Evolutionary conservation across 2,113 vertebrate genomes (phyloP).

Genomic region (Tapirus terrestris): DNA sequence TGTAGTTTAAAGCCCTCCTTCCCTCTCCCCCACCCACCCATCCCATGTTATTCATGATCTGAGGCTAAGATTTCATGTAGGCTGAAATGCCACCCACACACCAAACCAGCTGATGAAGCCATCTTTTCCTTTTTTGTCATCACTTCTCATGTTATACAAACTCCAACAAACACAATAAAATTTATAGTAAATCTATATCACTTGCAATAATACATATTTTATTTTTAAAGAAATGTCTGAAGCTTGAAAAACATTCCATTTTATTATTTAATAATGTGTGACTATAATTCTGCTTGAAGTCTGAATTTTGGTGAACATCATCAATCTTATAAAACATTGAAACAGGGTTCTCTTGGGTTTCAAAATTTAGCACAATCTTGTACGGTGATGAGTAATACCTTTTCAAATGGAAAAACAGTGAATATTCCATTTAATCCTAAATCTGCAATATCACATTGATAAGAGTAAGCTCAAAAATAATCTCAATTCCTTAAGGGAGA

Average conservation of each 20-base stretch:
- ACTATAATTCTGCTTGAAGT: constrained; percentile 45
- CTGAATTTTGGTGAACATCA: neutral
- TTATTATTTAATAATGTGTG: constrained; percentile 54
- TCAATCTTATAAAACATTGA: neutral
- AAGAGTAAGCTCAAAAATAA: neutral
- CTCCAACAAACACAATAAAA: constrained; percentile 54
- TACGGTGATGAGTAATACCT: neutral
- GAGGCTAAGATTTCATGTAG: neutral
- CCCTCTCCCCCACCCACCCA: rapidly evolving
- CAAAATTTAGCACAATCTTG: neutral
- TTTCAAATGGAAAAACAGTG: neutral
- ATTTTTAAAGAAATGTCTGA: constrained; percentile 59
- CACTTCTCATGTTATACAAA: neutral
- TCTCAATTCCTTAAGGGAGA: neutral
- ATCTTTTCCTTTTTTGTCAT: neutral
- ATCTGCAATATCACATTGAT: neutral
- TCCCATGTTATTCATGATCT: neutral
- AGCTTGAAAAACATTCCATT: constrained; percentile 37
- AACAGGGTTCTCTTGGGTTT: neutral
- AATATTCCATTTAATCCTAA: neutral
- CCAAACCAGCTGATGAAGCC: neutral
- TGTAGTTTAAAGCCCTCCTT: neutral
- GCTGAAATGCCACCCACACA: neutral
- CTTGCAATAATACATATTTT: constrained; percentile 20
- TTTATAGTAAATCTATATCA: constrained; percentile 42